Percentiles rank a stretch among this genome's conserved stretches.
Conservation (phyloP, 2,113 vertebrate genomes). For the Triplophysa dalaica region DNA sequence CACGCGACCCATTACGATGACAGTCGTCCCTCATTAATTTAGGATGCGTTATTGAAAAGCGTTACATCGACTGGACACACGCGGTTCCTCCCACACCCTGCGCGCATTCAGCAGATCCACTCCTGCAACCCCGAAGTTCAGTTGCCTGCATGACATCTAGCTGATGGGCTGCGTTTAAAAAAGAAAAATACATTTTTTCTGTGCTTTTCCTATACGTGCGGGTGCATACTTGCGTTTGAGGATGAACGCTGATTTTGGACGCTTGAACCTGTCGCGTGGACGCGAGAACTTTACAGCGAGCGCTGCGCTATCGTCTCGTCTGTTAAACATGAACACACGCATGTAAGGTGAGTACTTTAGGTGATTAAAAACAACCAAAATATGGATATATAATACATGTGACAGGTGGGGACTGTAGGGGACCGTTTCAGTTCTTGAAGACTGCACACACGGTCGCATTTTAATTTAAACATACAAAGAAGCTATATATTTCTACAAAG, state of each 20-base stretch:
- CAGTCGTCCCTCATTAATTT: conserved; percentile 1
- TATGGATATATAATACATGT: neutral
- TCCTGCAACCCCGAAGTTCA: conserved; percentile 8
- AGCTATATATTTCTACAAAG: no score
- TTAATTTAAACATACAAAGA: no score
- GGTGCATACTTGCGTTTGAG: neutral
- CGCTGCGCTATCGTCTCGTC: neutral
- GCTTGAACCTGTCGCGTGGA: conserved; percentile 13
- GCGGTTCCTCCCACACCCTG: conserved; percentile 9
- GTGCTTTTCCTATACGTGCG: neutral
- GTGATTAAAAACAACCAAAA: no score
- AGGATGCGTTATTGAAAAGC: neutral
- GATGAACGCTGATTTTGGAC: neutral
- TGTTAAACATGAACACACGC: neutral
- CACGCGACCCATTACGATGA: neutral
- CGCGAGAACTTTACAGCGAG: conserved; percentile 13
- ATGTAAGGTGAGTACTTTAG: neutral
- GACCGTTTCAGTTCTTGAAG: no score
- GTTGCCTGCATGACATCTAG: neutral
- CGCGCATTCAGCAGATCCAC: neutral
- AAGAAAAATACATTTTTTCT: neutral
- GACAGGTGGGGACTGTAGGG: neutral
- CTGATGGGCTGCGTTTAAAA: neutral
- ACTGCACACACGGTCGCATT: no score
- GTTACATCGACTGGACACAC: neutral